These are phyloP conservation scores for Crocallis elinguaria DNA, from an alignment of 2,888 invertebrate species.

Conservation along the genomic window DNA sequence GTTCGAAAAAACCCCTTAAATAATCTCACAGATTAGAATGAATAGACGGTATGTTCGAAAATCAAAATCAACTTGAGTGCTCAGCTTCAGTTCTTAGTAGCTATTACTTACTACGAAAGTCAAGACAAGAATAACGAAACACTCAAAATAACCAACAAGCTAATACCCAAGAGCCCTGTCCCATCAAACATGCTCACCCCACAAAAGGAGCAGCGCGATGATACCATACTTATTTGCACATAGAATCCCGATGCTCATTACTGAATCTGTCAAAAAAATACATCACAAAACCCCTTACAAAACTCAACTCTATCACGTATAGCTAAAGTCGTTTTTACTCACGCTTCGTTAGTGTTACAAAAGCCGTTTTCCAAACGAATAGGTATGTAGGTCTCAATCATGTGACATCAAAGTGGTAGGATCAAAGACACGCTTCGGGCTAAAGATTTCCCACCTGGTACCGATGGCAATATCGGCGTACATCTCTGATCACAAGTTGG, in stretches of 20 bases:
- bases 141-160: conserved; percentile 15
- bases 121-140: conserved; percentile 22
- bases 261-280: conserved; percentile 53
- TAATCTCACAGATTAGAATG: no score
- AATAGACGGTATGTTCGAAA: no score
- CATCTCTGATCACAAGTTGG: conserved; percentile 17
- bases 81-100: background rate
- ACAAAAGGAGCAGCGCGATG: conserved; percentile 40
- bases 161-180: conserved; percentile 31
- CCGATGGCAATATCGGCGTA: conserved; percentile 50
- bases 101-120: background rate
- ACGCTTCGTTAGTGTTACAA: background rate
- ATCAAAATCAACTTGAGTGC: background rate
- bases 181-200: conserved; percentile 44
- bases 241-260: conserved; percentile 62
- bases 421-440: conserved; percentile 52
- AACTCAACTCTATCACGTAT: background rate
- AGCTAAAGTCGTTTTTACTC: background rate
- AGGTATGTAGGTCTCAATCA: conserved; percentile 45
- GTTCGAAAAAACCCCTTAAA: no score
- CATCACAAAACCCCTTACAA: conserved; percentile 6
- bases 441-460: conserved; percentile 56
- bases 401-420: conserved; percentile 49
- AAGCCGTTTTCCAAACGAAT: conserved; percentile 16
- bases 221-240: conserved; percentile 56